Evolutionary conservation across 2,888 invertebrate species (phyloP).

Genomic region (Melolontha melolontha): DNA sequence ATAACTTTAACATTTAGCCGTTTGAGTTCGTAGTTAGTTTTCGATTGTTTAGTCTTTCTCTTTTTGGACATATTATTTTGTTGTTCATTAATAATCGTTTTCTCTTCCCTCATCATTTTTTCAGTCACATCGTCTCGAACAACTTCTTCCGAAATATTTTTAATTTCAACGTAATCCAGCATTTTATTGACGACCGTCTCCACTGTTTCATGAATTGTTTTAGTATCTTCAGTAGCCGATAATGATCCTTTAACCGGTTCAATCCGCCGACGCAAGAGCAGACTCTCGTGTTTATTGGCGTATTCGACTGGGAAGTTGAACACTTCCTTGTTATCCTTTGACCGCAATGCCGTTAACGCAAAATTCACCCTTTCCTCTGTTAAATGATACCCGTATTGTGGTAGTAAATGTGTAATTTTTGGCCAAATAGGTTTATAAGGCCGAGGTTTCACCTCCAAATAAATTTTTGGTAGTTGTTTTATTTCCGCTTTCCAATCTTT

Average conservation of each 20-base stretch:
- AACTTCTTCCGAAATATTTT: slow-evolving; percentile 59
- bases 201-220: slow-evolving; percentile 57
- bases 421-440: slow-evolving; percentile 67
- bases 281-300: slow-evolving; percentile 69
- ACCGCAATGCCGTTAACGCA: slow-evolving; percentile 68
- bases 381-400: slow-evolving; percentile 64
- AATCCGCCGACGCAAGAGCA: slow-evolving; percentile 65
- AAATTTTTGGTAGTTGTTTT: slow-evolving; percentile 67
- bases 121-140: slow-evolving; percentile 56
- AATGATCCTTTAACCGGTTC: background rate
- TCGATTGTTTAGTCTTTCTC: slow-evolving; percentile 42
- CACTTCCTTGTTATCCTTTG: slow-evolving; percentile 56
- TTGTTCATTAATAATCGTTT: slow-evolving; percentile 28
- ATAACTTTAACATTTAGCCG: slow-evolving; percentile 77
- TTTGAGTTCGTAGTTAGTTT: slow-evolving; percentile 67
- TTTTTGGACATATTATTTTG: slow-evolving; percentile 20
- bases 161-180: slow-evolving; percentile 52
- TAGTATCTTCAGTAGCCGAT: slow-evolving; percentile 20
- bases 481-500: slow-evolving; percentile 67
- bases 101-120: slow-evolving; percentile 21
- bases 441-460: slow-evolving; percentile 66
- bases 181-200: slow-evolving; percentile 57
- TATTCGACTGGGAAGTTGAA: slow-evolving; percentile 68
- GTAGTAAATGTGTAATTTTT: slow-evolving; percentile 63
- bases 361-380: slow-evolving; percentile 69